A percentile compares a stretch with the other conserved stretches of the same genome.
Evolutionary conservation across 2,888 invertebrate species (phyloP).

Genomic region (Parasteatoda lunata): DNA sequence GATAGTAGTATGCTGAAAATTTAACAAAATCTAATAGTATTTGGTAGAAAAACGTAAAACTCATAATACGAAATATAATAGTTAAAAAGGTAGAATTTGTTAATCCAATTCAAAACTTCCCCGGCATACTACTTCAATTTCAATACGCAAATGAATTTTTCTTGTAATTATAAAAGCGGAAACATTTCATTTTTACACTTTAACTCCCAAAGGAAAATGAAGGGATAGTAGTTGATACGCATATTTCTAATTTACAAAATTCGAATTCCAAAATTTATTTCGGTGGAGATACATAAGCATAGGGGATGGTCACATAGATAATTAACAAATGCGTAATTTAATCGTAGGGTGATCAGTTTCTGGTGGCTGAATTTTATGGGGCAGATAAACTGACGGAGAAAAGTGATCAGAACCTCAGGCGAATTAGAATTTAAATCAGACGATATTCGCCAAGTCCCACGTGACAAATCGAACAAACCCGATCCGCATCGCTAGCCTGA

Average conservation of each 20-base stretch:
- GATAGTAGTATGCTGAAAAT: no score
- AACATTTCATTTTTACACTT: no score
- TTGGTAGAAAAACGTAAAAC: no score
- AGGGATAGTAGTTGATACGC: no score
- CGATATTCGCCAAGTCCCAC: constrained; percentile 28
- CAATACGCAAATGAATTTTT: no score
- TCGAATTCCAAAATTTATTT: neutral
- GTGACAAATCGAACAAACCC: constrained; percentile 21
- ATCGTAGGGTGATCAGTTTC: constrained; percentile 41
- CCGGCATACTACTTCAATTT: no score
- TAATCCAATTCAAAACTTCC: no score
- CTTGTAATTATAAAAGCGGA: no score
- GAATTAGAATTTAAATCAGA: constrained; percentile 66
- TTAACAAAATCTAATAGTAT: no score
- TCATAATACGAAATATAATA: no score
- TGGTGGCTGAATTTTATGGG: constrained; percentile 50
- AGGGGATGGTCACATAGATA: constrained; percentile 4
- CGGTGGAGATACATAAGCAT: neutral
- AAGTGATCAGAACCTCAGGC: constrained; percentile 30
- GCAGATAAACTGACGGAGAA: constrained; percentile 31
- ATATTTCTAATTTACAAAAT: neutral
- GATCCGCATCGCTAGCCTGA: constrained; percentile 1
- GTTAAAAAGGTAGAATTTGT: no score
- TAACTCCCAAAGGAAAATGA: no score
- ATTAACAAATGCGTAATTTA: constrained; percentile 58